Conservation (phyloP, 1,140 invertebrate species). For the Bombus superbus region DNA sequence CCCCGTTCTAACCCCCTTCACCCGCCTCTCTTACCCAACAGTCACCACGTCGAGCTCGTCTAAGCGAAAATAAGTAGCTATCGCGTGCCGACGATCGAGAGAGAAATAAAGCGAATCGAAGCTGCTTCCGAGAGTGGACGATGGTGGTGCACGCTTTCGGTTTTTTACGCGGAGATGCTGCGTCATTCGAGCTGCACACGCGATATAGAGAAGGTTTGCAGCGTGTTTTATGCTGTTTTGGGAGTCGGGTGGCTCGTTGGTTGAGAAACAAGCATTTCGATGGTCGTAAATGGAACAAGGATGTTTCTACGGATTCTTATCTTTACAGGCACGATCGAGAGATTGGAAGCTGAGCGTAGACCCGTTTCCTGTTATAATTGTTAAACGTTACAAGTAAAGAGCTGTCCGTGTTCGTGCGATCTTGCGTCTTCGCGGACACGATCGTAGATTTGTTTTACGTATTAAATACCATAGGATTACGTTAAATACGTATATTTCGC, state of each 20-base stretch:
- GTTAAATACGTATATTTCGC: too few relatives aligned
- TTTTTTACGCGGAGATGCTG: too few relatives aligned
- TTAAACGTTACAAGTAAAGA: too few relatives aligned
- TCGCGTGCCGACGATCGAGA: slow-evolving; percentile 32
- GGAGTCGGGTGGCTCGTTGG: too few relatives aligned
- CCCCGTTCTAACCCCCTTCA: not conserved
- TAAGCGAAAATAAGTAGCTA: slow-evolving; percentile 38
- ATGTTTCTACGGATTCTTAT: not conserved
- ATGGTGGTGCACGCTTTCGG: not conserved
- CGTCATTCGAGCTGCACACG: too few relatives aligned
- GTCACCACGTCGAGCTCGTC: slow-evolving; percentile 8
- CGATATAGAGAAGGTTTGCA: not conserved
- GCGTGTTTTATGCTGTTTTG: not conserved
- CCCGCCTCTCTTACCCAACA: not conserved
- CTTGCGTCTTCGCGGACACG: too few relatives aligned
- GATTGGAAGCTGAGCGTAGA: not conserved
- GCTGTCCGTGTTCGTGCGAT: too few relatives aligned
- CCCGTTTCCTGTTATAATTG: too few relatives aligned
- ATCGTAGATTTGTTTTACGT: too few relatives aligned
- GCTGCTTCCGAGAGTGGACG: not conserved
- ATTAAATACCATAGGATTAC: too few relatives aligned
- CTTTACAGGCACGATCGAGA: not conserved
- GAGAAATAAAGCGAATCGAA: slow-evolving; percentile 2
- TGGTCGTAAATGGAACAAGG: too few relatives aligned
- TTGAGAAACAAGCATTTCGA: not conserved